Base-by-base conservation (phyloP, 2,888 invertebrate genomes). In the Bibio marci region DNA sequence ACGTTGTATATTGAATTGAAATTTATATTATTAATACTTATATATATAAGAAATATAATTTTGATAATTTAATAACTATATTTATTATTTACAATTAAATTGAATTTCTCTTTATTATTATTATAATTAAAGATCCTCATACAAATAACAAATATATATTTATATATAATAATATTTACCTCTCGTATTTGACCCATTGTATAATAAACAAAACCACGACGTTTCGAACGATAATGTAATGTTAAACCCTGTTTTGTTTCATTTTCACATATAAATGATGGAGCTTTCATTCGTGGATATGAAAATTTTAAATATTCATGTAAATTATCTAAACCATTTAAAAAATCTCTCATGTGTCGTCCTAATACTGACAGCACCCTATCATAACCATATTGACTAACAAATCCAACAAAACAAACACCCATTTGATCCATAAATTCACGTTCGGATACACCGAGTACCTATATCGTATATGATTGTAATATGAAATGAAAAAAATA, bases 281-380 rank as follows among this genome's bases (percentile, higher is more conserved):
- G 97, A 0, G 95, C 94, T n/a, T 61, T 53, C 66, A 79, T 69
- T 49, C 82, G 71, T 0, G 92, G 92, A 57, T 94, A 94, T 39
- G 90, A 91, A 64, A 92, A 92, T 59, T 94, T 86, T 35, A 97
- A 69, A 58, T 97, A 97, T 58, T 95, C 95, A 59, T 97, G 97
- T 18, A 97, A 68, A 64, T 95, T 95, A 63, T 97, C 95, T 49
- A 97, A 65, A 0, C 88, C 92, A 55, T 94, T 95, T 3, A 95
- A 72, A 55, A 95, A 95, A 62, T 95, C 94, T 39, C 94, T 67
- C 77, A 95, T 85, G 57, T 94, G 88, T 5, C 94, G 70, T 1
- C 94, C 94, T 14, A 91, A 67, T 0, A 91, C 88, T 2, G 86
- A 85, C 6, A 91, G 62, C 1, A 91, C 87, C 38, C 86, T 67